Conservation (phyloP, 2,113 vertebrate species). For the Equus przewalskii region DNA sequence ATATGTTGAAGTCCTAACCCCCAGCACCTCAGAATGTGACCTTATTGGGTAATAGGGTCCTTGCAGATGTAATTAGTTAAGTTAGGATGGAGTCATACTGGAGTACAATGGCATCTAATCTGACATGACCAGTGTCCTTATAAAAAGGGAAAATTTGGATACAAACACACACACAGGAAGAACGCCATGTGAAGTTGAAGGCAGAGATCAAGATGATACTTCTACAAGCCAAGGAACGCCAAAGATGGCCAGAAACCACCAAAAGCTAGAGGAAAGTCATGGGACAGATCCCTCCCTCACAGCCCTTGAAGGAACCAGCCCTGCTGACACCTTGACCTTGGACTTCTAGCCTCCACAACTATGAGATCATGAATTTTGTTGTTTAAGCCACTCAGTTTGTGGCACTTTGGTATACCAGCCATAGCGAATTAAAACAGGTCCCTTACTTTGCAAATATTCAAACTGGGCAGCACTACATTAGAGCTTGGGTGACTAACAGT, state of each 20-base stretch:
- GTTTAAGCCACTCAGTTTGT: background rate
- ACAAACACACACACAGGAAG: background rate
- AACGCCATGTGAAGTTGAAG: background rate
- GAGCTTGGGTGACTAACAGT: background rate
- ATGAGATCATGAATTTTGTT: background rate
- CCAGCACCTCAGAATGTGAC: background rate
- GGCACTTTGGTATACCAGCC: background rate
- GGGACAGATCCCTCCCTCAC: background rate
- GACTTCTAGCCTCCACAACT: background rate
- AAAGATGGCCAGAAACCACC: background rate
- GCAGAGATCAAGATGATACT: background rate
- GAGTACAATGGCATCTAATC: background rate
- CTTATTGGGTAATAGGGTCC: background rate
- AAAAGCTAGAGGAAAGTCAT: background rate
- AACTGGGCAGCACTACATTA: background rate
- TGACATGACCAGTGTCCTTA: background rate
- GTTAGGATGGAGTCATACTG: background rate
- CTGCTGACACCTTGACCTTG: background rate
- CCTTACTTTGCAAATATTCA: background rate
- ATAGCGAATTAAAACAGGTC: background rate
- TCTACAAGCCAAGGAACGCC: background rate
- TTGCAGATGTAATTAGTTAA: background rate
- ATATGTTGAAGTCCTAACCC: background rate
- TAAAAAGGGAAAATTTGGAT: background rate
- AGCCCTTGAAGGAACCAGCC: background rate